Conservation (phyloP, 2,113 vertebrate genomes). For the Rhodinocichla rosea region DNA sequence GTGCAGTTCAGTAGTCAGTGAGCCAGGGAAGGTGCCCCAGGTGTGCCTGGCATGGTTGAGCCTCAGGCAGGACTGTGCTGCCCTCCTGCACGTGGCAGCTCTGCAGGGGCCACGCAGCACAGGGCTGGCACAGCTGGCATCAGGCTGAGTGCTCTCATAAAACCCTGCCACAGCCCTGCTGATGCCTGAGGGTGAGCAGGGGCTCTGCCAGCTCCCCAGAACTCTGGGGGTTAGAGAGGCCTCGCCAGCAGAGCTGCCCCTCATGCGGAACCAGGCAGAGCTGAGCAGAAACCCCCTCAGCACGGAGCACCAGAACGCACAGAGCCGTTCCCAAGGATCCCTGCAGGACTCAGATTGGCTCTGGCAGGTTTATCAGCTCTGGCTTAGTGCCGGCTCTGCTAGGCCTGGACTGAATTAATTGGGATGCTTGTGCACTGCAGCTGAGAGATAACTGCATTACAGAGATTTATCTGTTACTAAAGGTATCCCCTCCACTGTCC, state of each 20-base stretch:
- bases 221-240: not conserved
- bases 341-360: conserved; percentile 53
- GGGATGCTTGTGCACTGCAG: conserved; percentile 56
- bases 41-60: not conserved
- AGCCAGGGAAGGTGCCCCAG: not conserved
- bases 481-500: conserved; percentile 50
- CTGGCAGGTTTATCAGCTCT: conserved; percentile 63
- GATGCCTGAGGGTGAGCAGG: not conserved
- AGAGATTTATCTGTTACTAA: conserved; percentile 61
- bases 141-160: not conserved
- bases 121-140: not conserved
- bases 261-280: not conserved
- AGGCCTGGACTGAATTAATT: conserved; percentile 66
- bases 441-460: conserved; percentile 66
- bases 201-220: not conserved
- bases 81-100: not conserved
- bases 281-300: not conserved
- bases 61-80: rapidly evolving
- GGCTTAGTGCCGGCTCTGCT: conserved; percentile 58
- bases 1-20: not conserved
- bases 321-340: conserved; percentile 4
- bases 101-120: not conserved
- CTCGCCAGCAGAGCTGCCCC: not conserved
- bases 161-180: not conserved
- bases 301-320: rapidly evolving